Conservation (phyloP, 1,140 invertebrate species). For the Dendrolimus punctatus region DNA sequence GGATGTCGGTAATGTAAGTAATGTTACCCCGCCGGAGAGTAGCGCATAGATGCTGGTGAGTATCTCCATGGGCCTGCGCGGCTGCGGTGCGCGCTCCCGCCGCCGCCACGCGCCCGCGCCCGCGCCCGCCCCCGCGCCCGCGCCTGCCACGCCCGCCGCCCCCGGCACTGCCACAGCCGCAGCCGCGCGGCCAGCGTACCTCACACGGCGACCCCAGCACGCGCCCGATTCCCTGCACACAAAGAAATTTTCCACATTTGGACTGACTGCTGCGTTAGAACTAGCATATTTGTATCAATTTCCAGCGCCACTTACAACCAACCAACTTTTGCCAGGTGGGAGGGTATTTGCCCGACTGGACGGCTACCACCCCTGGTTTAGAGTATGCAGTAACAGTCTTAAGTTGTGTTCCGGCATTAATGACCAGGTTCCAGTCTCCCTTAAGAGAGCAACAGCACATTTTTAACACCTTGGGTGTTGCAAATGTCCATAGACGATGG, state of each 20-base stretch:
- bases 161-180: slow-evolving; percentile 5
- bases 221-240: slow-evolving; percentile 39
- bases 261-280: background rate
- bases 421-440: too few relatives aligned
- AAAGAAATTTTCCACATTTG: background rate
- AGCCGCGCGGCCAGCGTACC: slow-evolving; percentile 28
- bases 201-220: slow-evolving; percentile 47
- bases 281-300: background rate
- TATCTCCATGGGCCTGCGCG: slow-evolving; percentile 68
- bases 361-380: too few relatives aligned
- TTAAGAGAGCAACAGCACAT: too few relatives aligned
- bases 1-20: background rate
- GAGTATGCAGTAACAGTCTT: too few relatives aligned
- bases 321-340: too few relatives aligned
- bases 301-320: too few relatives aligned
- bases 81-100: slow-evolving; percentile 47
- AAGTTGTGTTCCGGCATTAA: too few relatives aligned
- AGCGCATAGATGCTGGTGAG: slow-evolving; percentile 68
- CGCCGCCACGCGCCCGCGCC: slow-evolving; percentile 43
- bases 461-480: too few relatives aligned
- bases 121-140: slow-evolving; percentile 28
- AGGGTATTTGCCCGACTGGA: too few relatives aligned
- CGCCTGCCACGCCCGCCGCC: slow-evolving; percentile 26
- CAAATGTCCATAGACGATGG: too few relatives aligned
- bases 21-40: slow-evolving; percentile 52